A percentile compares a stretch with the other conserved stretches of the same genome.
Evolutionary conservation across 1,140 invertebrate species (phyloP).

Genomic region (Drosophila sucinea): DNA sequence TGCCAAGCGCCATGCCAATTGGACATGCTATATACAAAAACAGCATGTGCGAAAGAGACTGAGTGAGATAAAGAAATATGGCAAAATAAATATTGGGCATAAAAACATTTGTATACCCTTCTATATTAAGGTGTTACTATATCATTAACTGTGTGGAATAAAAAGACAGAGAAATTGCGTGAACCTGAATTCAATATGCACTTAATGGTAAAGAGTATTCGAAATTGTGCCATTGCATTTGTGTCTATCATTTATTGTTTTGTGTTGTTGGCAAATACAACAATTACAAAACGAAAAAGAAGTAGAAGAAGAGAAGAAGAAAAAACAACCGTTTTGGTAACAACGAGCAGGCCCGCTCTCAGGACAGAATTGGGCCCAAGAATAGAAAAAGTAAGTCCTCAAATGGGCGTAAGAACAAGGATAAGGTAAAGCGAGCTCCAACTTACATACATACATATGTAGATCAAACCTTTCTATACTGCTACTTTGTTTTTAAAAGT

Average conservation of each 20-base stretch:
- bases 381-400: too few relatives aligned
- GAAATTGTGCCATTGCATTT: conserved; percentile 41
- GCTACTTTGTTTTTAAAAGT: too few relatives aligned
- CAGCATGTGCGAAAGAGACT: not conserved
- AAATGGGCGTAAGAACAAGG: too few relatives aligned
- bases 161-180: too few relatives aligned
- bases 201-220: not conserved
- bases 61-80: not conserved
- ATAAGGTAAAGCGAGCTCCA: too few relatives aligned
- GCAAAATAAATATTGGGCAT: not conserved
- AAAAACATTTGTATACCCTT: not conserved
- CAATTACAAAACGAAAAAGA: conserved; percentile 31
- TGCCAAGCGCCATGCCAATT: conserved; percentile 51
- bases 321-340: conserved; percentile 56
- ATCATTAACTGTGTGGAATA: too few relatives aligned
- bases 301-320: conserved; percentile 13
- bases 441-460: too few relatives aligned
- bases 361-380: not conserved
- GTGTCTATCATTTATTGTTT: conserved; percentile 33
- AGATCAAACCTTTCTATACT: too few relatives aligned
- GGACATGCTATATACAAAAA: conserved; percentile 41
- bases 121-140: not conserved
- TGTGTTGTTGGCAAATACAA: conserved; percentile 32
- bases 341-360: conserved; percentile 15
- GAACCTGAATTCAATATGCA: not conserved